Evolutionary conservation across 2,888 invertebrate genomes (phyloP).

Genomic region (Acanthosoma haemorrhoidale): DNA sequence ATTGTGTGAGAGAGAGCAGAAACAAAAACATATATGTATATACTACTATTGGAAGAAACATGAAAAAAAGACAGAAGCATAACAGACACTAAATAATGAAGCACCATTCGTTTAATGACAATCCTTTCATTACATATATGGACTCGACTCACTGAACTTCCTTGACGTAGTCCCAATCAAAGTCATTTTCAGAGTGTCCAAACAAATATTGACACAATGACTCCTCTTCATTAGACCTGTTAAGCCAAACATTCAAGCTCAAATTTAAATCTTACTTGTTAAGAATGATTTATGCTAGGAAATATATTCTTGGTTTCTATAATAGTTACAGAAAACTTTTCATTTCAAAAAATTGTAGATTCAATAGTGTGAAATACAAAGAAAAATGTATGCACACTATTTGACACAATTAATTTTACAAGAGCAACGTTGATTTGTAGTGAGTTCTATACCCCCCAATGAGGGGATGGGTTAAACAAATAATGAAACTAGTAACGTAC

Average conservation of each 20-base stretch:
- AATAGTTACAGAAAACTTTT: too few species aligned
- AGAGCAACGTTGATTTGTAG: too few species aligned
- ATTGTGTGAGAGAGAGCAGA: not conserved
- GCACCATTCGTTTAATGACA: not conserved
- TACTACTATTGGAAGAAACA: not conserved
- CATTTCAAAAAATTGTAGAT: too few species aligned
- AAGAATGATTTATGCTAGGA: not conserved
- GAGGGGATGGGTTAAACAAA: too few species aligned
- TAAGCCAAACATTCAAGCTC: not conserved
- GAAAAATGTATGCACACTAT: too few species aligned
- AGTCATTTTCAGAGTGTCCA: constrained; percentile 10
- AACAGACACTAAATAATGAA: not conserved
- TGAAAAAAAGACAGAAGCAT: not conserved
- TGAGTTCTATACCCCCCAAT: too few species aligned
- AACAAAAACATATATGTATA: too few species aligned
- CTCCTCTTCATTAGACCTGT: constrained; percentile 5
- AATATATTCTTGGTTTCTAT: too few species aligned
- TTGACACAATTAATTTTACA: too few species aligned
- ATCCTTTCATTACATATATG: not conserved
- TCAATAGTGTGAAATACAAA: too few species aligned
- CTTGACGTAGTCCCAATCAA: constrained; percentile 14
- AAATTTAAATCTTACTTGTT: not conserved
- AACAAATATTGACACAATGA: constrained; percentile 16
- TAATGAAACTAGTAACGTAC: too few species aligned
- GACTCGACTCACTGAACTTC: constrained; percentile 20